These are phyloP conservation scores for Rhabdomys pumilio DNA, from an alignment of 2,797 vertebrate species.

Conservation along the genomic window DNA sequence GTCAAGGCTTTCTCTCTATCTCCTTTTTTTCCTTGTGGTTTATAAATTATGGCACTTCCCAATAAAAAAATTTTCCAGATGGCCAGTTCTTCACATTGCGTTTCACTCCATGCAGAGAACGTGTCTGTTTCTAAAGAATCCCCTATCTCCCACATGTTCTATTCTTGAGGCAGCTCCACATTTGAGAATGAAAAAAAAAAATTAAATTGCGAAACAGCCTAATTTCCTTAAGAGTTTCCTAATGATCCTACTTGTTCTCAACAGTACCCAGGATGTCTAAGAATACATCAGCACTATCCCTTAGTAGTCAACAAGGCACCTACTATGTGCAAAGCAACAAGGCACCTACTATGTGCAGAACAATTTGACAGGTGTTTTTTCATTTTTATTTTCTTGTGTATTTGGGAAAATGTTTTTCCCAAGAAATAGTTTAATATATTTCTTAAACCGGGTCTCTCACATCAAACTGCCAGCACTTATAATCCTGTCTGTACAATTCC, in stretches of 20 bases:
- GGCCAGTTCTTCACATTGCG: slow-evolving; percentile 67
- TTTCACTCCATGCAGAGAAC: slow-evolving; percentile 58
- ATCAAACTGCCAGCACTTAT: not conserved
- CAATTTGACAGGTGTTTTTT: not conserved
- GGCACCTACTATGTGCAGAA: not conserved
- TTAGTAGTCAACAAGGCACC: not conserved
- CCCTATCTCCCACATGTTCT: slow-evolving; percentile 51
- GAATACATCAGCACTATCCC: not conserved
- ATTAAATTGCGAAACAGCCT: not conserved
- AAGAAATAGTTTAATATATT: not conserved
- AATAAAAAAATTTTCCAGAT: slow-evolving; percentile 80
- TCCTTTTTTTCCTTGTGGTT: slow-evolving; percentile 61
- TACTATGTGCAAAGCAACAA: not conserved
- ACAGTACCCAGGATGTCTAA: not conserved
- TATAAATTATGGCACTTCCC: slow-evolving; percentile 79
- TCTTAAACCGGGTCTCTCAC: not conserved
- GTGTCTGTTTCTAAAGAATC: slow-evolving; percentile 65
- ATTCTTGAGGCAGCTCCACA: slow-evolving; percentile 32
- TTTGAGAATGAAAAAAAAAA: slow-evolving; percentile 62
- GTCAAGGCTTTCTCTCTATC: slow-evolving; percentile 30
- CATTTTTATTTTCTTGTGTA: not conserved
- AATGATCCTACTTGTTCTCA: not conserved
- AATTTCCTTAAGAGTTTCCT: slow-evolving; percentile 16
- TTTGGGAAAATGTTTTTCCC: not conserved
- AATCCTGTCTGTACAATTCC: not conserved